Evolutionary conservation across 2,888 invertebrate genomes (phyloP).

Genomic region (Therioaphis trifolii): DNA sequence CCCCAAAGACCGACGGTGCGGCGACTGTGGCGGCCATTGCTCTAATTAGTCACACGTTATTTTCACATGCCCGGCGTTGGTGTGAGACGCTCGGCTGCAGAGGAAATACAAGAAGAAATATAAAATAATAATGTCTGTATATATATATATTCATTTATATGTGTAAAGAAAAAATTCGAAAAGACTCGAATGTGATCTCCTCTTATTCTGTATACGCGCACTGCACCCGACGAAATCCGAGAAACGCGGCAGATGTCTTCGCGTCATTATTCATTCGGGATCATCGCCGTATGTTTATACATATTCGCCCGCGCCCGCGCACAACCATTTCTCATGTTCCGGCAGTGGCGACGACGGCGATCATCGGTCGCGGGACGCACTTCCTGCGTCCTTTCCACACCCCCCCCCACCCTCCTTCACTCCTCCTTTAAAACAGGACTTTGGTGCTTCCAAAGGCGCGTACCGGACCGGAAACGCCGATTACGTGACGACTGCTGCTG

Average conservation of each 20-base stretch:
- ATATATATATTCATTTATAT: too few relatives aligned
- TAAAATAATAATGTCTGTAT: neutral
- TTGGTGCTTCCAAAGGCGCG: slow-evolving; percentile 29
- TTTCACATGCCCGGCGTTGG: neutral
- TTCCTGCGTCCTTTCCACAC: slow-evolving; percentile 6
- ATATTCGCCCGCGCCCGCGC: neutral
- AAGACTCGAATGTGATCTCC: neutral
- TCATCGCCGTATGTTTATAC: slow-evolving; percentile 6
- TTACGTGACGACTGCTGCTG: slow-evolving; percentile 28
- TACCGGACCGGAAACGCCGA: slow-evolving; percentile 61
- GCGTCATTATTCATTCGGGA: slow-evolving; percentile 59
- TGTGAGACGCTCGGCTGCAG: neutral
- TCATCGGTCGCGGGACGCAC: neutral
- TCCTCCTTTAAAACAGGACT: neutral
- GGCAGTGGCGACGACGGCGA: neutral
- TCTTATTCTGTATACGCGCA: neutral
- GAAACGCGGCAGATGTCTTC: slow-evolving; percentile 56
- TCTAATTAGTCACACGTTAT: slow-evolving; percentile 58
- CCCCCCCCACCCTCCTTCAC: neutral
- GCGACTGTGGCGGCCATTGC: slow-evolving; percentile 52
- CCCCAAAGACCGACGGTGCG: slow-evolving; percentile 29
- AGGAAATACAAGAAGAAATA: neutral
- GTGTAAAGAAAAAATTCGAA: neutral
- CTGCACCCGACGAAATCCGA: slow-evolving; percentile 44
- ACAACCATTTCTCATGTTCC: slow-evolving; percentile 54